Evolutionary conservation across 1,140 invertebrate species (phyloP).

Genomic region (Spodoptera frugiperda): DNA sequence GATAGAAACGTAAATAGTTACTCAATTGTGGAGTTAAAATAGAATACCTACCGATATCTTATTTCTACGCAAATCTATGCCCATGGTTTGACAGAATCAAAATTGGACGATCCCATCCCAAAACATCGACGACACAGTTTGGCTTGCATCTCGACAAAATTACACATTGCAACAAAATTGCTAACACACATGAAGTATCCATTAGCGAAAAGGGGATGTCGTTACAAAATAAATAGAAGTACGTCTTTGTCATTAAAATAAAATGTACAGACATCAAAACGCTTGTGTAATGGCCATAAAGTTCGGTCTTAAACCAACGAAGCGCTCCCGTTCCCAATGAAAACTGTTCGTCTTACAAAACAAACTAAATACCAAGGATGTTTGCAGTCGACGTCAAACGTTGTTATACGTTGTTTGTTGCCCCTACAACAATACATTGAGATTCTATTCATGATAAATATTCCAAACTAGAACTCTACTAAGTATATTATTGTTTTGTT

Average conservation of each 20-base stretch:
- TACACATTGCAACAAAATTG: background rate
- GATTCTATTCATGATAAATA: slow-evolving; percentile 31
- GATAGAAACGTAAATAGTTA: too few species aligned
- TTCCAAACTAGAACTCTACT: background rate
- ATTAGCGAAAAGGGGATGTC: slow-evolving; percentile 6
- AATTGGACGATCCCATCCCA: too few species aligned
- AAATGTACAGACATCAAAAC: slow-evolving; percentile 1
- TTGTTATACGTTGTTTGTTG: slow-evolving; percentile 32
- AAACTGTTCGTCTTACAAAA: slow-evolving; percentile 40
- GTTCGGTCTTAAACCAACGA: slow-evolving; percentile 6
- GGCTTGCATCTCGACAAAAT: too few species aligned
- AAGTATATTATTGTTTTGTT: background rate
- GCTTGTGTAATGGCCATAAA: background rate
- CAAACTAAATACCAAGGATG: slow-evolving; percentile 49
- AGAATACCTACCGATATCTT: too few species aligned
- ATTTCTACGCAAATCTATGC: too few species aligned
- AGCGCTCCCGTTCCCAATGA: slow-evolving; percentile 8
- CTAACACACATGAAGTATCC: background rate
- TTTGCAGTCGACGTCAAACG: slow-evolving; percentile 40
- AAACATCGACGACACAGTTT: too few species aligned
- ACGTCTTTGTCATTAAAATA: slow-evolving; percentile 16
- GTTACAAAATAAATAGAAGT: slow-evolving; percentile 14
- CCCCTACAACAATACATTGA: slow-evolving; percentile 25
- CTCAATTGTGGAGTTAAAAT: too few species aligned
- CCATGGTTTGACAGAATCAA: too few species aligned